Evolutionary conservation across 2,113 vertebrate species (phyloP), one percentile per base, ranked within the genome.

Genomic region (Phainopepla nitens): DNA sequence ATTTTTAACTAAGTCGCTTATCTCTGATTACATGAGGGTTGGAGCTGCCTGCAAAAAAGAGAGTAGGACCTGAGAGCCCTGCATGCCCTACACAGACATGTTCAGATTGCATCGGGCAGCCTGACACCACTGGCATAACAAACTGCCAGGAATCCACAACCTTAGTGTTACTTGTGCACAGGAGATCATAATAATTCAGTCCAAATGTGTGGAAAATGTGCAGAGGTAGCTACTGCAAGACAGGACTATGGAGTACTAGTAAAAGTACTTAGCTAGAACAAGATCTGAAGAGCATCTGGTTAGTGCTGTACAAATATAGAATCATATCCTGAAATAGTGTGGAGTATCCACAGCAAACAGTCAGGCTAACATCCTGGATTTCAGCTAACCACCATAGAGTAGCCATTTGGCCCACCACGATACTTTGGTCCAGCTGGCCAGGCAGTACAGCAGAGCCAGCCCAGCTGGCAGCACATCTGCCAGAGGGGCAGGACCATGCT

Each of bases 1-100:
- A 95, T 98, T 98, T 97, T 96, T 92, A 96, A 94, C 90, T 68
- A 77, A 93, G 81, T 96, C 90, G 70, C 50, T 96, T 97, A 89
- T 94, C 92, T 93, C 79, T 96, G 83, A 90, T 95, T 95, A 86
- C 91, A 95, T 6, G 66, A 95, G 58, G 39, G 45, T 82, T 96
- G 87, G 83, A 90, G 53, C 78, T 95, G 91, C 71, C 91, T 31
- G 24, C 53, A 94, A 72, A 27, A 68, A 94, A 93, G 91, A 41
- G 65, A 86, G 5, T 75, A 66, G 54, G 57, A 76, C 87, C 79
- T 84, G 62, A 73, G 44, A 66, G 33, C 47, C 21, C 56, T 93
- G 10, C 18, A 3, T 58, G 31, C 70, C 20, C 79, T 89, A 15
- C 53, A 42, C 68, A 88, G 70, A 50, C 50, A 61, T 18, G 53